Evolutionary conservation across 1,140 invertebrate genomes (phyloP).

Genomic region (Drosophila chauvacae): DNA sequence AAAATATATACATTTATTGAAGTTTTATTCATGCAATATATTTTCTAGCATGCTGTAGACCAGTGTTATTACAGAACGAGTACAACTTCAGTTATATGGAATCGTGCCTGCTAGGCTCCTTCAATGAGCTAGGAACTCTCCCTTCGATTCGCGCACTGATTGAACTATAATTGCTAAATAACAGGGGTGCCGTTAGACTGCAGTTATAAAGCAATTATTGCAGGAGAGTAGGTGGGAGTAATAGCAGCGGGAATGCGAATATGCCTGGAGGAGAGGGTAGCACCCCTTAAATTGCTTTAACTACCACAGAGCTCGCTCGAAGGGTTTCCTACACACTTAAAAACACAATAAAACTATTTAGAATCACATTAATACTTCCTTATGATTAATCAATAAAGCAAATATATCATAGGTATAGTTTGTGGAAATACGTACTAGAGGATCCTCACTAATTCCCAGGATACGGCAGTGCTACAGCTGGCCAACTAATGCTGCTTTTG

Average conservation of each 20-base stretch:
- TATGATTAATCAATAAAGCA: not conserved
- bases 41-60: not conserved
- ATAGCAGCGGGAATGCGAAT: not conserved
- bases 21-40: not conserved
- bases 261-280: not conserved
- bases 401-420: not conserved
- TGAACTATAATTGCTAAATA: constrained; percentile 41
- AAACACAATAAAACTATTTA: not conserved
- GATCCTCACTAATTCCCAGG: not conserved
- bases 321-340: not conserved
- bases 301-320: too few species aligned
- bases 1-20: not conserved
- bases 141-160: constrained; percentile 14
- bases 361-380: not conserved
- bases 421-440: not conserved
- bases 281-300: not conserved
- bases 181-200: constrained; percentile 16
- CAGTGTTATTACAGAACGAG: constrained; percentile 10
- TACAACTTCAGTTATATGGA: constrained; percentile 10
- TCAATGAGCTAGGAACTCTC: not conserved
- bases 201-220: constrained; percentile 40
- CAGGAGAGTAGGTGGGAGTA: not conserved
- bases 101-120: constrained; percentile 4
- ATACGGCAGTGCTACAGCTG: not conserved
- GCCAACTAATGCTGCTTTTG: not conserved